Evolutionary conservation across 2,888 invertebrate species (phyloP), one percentile per base, ranked within the genome.

Genomic region (Gasteruption jaculator): DNA sequence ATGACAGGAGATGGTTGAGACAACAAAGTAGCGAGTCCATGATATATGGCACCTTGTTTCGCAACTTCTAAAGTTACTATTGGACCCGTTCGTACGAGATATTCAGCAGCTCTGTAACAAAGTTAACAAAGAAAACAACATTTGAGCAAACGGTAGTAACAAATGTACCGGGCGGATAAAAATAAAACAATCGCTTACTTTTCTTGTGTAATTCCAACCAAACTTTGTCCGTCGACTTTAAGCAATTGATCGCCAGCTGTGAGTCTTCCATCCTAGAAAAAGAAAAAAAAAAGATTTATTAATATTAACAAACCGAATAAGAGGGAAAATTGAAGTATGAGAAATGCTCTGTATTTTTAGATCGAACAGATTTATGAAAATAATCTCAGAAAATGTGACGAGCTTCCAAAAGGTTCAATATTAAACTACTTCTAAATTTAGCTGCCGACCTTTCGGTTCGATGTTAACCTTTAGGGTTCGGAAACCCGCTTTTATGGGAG

Each of bases 241-340:
- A 99, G 73, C 52, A 99, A 76, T 71, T 99, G 99, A 77, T 99
- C 99, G 10, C 99, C 99, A 48, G 95, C 93, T 58, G 92, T 89
- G 43, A 99, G 76, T 35, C 96, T 80, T 1, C 96, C 95, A 76
- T 99, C 96, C 79, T 82, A 61, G 6, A 67, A 45, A 14, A 41
- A 35, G 20, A 11, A n/a, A 15, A 24, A 41, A 33, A 39, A 33
- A 32, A 10, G 34, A 24, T 43, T 19, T 4, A 16, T 44, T 26
- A 39, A 31, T 10, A 19, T 40, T 10, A 43, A 21, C n/a, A n/a
- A n/a, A n/a, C n/a, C n/a, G n/a, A n/a, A n/a, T n/a, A n/a, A n/a
- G n/a, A n/a, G n/a, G n/a, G 22, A 24, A 21, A 30, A 29, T 22
- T 37, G 6, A 24, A 35, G 14, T 26, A 15, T n/a, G n/a, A n/a